Evolutionary conservation across 1,140 invertebrate species (phyloP), one percentile per base, ranked within the genome.

Genomic region (Aphelenchoides fujianensis): DNA sequence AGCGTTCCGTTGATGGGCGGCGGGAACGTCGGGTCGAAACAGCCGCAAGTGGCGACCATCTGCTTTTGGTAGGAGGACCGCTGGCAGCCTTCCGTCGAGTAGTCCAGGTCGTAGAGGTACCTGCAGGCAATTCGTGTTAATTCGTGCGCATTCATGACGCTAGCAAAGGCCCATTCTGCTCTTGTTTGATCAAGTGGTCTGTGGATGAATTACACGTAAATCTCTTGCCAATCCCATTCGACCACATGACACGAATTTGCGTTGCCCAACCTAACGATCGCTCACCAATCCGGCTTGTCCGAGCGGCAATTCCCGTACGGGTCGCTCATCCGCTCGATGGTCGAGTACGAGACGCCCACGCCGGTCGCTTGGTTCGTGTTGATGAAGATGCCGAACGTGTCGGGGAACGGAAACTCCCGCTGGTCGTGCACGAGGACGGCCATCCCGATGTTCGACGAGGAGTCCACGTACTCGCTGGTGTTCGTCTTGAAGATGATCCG

Each of bases 401-500:
- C 73, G 2, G 73, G 72, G 53, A 74, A 74, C 1, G 73, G 73
- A n/a, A 31, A 41, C 48, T 74, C 73, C 1, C 9, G 37, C 35
- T 75, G 73, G 52, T 74, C 74, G 28, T 70, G 74, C 34, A 74
- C 61, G 27, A 77, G 23, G 0, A 75, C 74, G 34, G 59, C 28
- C 69, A 77, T 68, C 2, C 74, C 74, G 2, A 63, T 61, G 19
- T 28, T 57, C n/a, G 69, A 62, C 19, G 70, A 48, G 2, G 54
- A 53, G 2, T 48, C 16, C n/a, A 75, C 30, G 41, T 73, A 77
- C 30, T 75, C 48, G 2, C 23, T 67, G 7, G 36, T n/a, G 57
- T 75, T 75, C n/a, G 70, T 73, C 37, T 77, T 72, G 1, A 77
- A 12, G 0, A 77, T 27, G 9, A 77, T 36, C n/a, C 74, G 1